Conservation (phyloP, 2,888 invertebrate species). For the Megamerina dolium region DNA sequence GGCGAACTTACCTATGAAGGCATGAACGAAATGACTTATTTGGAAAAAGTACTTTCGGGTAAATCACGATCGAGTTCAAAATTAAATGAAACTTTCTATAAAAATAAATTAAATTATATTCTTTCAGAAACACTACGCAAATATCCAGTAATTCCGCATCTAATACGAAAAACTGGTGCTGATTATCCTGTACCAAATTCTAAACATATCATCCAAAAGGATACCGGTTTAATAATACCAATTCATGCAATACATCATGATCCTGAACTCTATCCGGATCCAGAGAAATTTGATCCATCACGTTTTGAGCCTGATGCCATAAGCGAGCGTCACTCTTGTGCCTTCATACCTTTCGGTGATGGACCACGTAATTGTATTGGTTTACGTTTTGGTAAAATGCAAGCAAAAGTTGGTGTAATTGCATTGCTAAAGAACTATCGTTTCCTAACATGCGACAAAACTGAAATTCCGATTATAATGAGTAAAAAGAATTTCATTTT, state of each 20-base stretch:
- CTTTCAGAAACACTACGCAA: conserved; percentile 50
- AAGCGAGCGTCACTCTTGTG: conserved; percentile 46
- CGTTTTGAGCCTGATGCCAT: conserved; percentile 55
- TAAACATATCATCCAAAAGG: conserved; percentile 5
- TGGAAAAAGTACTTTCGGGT: conserved; percentile 49
- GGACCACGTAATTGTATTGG: conserved; percentile 44
- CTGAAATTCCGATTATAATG: neutral
- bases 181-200: conserved; percentile 25
- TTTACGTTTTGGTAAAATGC: conserved; percentile 39
- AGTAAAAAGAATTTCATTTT: neutral
- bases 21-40: conserved; percentile 50
- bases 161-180: conserved; percentile 33
- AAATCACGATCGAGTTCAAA: conserved; percentile 1
- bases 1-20: conserved; percentile 50
- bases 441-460: neutral
- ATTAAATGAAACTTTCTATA: neutral
- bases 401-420: conserved; percentile 31
- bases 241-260: conserved; percentile 56
- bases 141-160: conserved; percentile 49
- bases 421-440: neutral
- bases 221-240: conserved; percentile 47
- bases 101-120: neutral
- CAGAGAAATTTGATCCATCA: conserved; percentile 57
- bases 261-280: conserved; percentile 50
- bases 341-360: conserved; percentile 43